Conservation (phyloP, 2,888 invertebrate genomes). For the Petrophora chlorosata region DNA sequence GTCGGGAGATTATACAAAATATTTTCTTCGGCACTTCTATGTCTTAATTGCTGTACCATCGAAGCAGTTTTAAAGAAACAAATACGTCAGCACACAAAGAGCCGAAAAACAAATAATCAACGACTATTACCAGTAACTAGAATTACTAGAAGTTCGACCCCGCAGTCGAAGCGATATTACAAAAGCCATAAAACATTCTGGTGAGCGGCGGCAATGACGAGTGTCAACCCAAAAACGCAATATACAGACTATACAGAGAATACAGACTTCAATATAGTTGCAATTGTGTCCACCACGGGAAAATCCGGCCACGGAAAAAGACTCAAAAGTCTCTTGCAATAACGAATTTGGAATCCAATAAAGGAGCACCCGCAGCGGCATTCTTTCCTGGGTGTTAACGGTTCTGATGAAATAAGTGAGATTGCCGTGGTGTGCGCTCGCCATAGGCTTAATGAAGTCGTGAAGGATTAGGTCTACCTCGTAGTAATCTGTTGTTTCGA, state of each 20-base stretch:
- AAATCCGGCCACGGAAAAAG: conserved; percentile 66
- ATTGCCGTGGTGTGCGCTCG: conserved; percentile 2
- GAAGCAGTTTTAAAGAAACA: too few relatives aligned
- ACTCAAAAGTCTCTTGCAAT: conserved; percentile 67
- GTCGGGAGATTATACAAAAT: too few relatives aligned
- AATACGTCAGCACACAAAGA: too few relatives aligned
- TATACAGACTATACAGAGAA: conserved; percentile 49
- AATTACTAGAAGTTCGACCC: too few relatives aligned
- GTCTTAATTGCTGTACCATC: too few relatives aligned
- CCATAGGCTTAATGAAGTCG: conserved; percentile 18
- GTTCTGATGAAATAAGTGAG: conserved; percentile 15
- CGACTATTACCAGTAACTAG: too few relatives aligned
- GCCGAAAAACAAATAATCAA: conserved; percentile 13
- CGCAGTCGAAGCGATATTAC: conserved; percentile 50
- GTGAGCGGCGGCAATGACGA: conserved; percentile 49
- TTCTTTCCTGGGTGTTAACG: conserved; percentile 36
- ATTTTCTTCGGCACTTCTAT: too few relatives aligned
- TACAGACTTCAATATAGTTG: conserved; percentile 57
- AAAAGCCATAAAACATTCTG: conserved; percentile 63
- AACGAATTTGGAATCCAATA: conserved; percentile 78
- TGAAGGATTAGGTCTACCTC: too few relatives aligned
- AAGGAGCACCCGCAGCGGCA: conserved; percentile 45
- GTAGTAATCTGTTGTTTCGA: too few relatives aligned
- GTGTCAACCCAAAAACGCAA: conserved; percentile 67
- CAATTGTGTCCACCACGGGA: conserved; percentile 58